Evolutionary conservation across 2,888 invertebrate genomes (phyloP).

Genomic region (Hybos culiciformis): DNA sequence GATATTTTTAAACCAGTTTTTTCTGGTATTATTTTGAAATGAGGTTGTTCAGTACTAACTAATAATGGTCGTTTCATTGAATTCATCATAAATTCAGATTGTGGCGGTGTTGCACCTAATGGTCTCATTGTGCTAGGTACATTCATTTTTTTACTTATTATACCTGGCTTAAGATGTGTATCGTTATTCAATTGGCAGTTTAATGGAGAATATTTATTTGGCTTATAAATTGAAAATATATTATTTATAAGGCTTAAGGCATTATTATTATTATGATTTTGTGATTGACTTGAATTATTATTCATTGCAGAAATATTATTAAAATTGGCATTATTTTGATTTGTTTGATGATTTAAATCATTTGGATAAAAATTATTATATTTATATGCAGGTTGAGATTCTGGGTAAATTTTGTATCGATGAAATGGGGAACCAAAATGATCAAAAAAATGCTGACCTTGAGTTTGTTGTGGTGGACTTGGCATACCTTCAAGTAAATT

Average conservation of each 20-base stretch:
- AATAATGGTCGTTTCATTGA: conserved; percentile 41
- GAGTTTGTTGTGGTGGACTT: conserved; percentile 28
- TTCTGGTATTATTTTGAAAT: conserved; percentile 39
- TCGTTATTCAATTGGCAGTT: conserved; percentile 30
- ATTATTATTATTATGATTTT: conserved; percentile 19
- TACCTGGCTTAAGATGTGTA: neutral
- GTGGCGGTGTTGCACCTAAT: conserved; percentile 23
- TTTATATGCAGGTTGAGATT: conserved; percentile 31
- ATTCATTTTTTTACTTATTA: conserved; percentile 33
- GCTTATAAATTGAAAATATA: conserved; percentile 36
- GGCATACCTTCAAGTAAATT: conserved; percentile 34
- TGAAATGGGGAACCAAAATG: conserved; percentile 18
- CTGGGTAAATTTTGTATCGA: conserved; percentile 33
- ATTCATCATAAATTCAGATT: conserved; percentile 29
- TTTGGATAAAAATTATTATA: conserved; percentile 35
- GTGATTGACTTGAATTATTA: conserved; percentile 26
- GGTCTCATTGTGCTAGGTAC: conserved; percentile 33
- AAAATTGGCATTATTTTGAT: conserved; percentile 1
- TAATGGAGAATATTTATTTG: conserved; percentile 35
- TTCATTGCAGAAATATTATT: conserved; percentile 18
- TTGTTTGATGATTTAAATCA: conserved; percentile 25
- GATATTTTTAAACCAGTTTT: conserved; percentile 43
- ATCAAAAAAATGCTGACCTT: conserved; percentile 25
- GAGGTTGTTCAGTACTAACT: conserved; percentile 39
- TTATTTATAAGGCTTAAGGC: conserved; percentile 35